A percentile compares a stretch with the other conserved stretches of the same genome.
Conservation (phyloP, 2,113 vertebrate genomes). For the Rhineura floridana region DNA sequence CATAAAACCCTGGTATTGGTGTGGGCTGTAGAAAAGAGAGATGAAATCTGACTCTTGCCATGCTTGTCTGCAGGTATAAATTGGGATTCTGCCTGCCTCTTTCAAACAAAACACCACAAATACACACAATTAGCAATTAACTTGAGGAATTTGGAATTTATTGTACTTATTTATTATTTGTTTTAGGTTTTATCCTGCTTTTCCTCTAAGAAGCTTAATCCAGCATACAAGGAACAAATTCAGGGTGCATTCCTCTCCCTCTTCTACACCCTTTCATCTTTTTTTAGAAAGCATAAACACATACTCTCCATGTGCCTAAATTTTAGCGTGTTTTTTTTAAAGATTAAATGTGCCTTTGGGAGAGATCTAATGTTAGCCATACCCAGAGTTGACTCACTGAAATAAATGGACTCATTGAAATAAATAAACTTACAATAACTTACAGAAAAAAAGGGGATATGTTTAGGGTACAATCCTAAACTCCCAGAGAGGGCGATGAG, state of each 20-base stretch:
- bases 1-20: constrained; percentile 71
- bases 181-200: not conserved
- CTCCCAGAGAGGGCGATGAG: too few species aligned
- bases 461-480: too few species aligned
- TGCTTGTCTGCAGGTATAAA: not conserved
- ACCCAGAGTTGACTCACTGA: too few species aligned
- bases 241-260: not conserved
- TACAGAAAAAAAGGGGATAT: too few species aligned
- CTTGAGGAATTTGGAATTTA: not conserved
- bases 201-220: not conserved
- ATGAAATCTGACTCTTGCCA: not conserved
- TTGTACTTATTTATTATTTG: not conserved
- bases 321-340: too few species aligned
- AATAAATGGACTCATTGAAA: too few species aligned
- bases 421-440: too few species aligned
- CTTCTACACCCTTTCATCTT: not conserved
- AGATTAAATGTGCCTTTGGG: too few species aligned
- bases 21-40: constrained; percentile 67
- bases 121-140: not conserved
- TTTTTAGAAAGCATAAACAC: too few species aligned
- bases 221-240: not conserved
- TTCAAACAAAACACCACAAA: not conserved
- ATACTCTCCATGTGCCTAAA: too few species aligned
- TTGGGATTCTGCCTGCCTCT: not conserved
- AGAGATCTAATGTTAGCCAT: too few species aligned